phyloP scores from a whole-genome alignment of 2,113 vertebrate species.

The Seriola dumerili region DNA sequence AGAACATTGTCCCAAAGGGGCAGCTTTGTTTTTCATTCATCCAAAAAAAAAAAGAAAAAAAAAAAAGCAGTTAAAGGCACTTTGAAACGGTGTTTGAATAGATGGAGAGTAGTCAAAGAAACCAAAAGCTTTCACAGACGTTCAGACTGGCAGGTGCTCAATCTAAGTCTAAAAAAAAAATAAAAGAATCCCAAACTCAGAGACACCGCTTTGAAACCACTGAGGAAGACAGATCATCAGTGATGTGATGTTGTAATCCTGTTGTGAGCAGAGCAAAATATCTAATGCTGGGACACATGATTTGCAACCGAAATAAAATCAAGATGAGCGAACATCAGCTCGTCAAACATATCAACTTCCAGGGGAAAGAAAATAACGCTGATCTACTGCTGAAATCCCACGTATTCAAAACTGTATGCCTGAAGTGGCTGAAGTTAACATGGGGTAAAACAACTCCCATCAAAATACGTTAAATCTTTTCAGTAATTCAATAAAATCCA shows the following conservation, averaged over 20 bases:
- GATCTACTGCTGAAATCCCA: slow-evolving; percentile 8
- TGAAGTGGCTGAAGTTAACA: not conserved
- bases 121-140: slow-evolving; percentile 34
- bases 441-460: not conserved
- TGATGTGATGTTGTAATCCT: slow-evolving; percentile 18
- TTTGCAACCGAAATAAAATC: slow-evolving; percentile 2
- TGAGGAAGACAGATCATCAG: slow-evolving; percentile 27
- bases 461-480: not conserved
- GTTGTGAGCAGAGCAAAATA: not conserved
- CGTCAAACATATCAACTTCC: not conserved
- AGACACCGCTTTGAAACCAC: slow-evolving; percentile 36
- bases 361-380: slow-evolving; percentile 11
- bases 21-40: slow-evolving; percentile 42
- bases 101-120: slow-evolving; percentile 38
- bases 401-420: not conserved
- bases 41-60: not conserved
- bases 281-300: not conserved
- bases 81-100: slow-evolving; percentile 57
- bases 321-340: not conserved
- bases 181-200: not conserved
- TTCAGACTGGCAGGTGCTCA: slow-evolving; percentile 48
- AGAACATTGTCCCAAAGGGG: slow-evolving; percentile 25
- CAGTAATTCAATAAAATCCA: not conserved
- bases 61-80: slow-evolving; percentile 66
- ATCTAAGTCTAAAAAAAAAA: slow-evolving; percentile 17